Evolutionary conservation across 2,797 vertebrate species (phyloP).

Genomic region (Notoglanidium macrostoma): DNA sequence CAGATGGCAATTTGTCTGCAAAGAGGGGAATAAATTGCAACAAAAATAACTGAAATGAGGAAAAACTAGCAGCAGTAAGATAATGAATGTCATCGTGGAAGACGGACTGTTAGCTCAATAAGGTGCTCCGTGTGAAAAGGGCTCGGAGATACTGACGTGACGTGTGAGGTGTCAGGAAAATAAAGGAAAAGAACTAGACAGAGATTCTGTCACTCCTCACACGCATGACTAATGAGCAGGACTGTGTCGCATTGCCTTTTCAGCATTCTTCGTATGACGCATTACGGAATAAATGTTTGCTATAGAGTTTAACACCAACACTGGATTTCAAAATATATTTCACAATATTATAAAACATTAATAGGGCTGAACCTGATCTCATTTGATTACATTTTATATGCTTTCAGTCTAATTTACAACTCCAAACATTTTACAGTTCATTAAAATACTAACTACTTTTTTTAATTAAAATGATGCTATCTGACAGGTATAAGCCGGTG

Average conservation of each 20-base stretch:
- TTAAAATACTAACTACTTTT: not conserved
- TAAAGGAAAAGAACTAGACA: conserved; percentile 39
- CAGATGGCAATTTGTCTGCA: conserved; percentile 14
- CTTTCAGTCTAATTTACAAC: not conserved
- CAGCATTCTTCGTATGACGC: too few relatives aligned
- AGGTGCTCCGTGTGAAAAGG: not conserved
- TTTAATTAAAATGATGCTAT: not conserved
- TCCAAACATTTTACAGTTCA: not conserved
- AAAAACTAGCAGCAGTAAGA: not conserved
- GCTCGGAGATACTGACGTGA: conserved; percentile 8
- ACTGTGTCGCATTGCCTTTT: conserved; percentile 47
- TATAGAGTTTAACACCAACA: not conserved
- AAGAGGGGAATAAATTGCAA: not conserved
- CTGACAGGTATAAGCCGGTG: not conserved
- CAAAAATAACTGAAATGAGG: conserved; percentile 19
- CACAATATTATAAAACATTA: not conserved
- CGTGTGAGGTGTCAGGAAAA: conserved; percentile 31
- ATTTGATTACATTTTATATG: not conserved
- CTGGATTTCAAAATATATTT: not conserved
- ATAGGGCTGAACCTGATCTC: not conserved
- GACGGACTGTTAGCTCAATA: not conserved
- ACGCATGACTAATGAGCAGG: conserved; percentile 49
- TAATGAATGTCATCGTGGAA: conserved; percentile 20
- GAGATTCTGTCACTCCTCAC: conserved; percentile 49
- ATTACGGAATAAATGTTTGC: too few relatives aligned